These are phyloP conservation scores for Manis crassicaudata DNA, from an alignment of 2,797 vertebrate genomes.

Conservation along the genomic window DNA sequence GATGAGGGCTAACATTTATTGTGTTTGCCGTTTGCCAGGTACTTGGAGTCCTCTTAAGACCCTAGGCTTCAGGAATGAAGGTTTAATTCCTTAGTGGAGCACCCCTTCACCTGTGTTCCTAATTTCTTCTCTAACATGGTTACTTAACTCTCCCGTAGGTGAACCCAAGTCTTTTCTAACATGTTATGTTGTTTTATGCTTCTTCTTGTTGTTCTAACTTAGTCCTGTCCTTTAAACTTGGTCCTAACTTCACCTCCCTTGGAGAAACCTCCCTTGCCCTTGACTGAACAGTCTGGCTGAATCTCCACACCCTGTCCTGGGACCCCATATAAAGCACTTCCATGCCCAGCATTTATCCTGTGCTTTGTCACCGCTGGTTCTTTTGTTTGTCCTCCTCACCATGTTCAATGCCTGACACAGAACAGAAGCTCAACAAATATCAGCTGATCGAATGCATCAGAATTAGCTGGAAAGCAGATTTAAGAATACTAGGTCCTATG, in stretches of 20 bases:
- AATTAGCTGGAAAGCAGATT: conserved; percentile 31
- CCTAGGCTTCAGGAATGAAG: background rate
- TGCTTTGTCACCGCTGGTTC: background rate
- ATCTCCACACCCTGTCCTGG: background rate
- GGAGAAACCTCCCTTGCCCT: background rate
- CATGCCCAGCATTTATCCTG: background rate
- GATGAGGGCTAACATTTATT: background rate
- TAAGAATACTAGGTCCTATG: background rate
- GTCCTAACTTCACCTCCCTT: background rate
- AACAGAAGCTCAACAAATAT: background rate
- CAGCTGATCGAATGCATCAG: conserved; percentile 3
- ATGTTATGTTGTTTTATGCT: background rate
- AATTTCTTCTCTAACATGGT: background rate
- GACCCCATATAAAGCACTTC: background rate
- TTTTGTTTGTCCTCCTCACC: background rate
- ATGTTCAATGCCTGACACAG: background rate
- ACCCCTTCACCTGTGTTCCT: background rate
- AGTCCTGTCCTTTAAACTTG: background rate
- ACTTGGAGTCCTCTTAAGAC: conserved; percentile 40
- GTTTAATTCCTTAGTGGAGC: background rate
- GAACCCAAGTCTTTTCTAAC: background rate
- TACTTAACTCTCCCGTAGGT: background rate
- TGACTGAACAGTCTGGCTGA: background rate
- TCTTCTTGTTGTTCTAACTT: background rate
- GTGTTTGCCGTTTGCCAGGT: background rate